Base-by-base conservation (phyloP, 1,140 invertebrate genomes). In the Drosophila nebulosa region DNA sequence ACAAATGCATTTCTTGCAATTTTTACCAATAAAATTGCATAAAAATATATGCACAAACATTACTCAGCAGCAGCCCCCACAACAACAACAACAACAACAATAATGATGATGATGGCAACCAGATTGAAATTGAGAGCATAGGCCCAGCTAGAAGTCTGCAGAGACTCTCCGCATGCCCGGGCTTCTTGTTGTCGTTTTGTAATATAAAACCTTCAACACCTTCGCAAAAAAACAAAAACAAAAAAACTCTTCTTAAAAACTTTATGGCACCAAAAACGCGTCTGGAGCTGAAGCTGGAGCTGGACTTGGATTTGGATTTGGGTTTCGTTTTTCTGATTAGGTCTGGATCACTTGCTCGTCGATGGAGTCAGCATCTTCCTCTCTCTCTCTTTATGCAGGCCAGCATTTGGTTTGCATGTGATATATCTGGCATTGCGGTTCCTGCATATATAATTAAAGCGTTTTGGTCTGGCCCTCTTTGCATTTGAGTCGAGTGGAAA, bases 361-460 rank as follows among this genome's bases (percentile, higher is more conserved):
- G 58, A 16, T 56, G 52, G 59, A 60, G 42, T 62, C n/a, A n/a
- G n/a, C n/a, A n/a, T n/a, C n/a, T n/a, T n/a, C n/a, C n/a, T n/a
- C n/a, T n/a, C n/a, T n/a, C n/a, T n/a, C n/a, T n/a, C n/a, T n/a
- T n/a, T n/a, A n/a, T n/a, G n/a, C n/a, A n/a, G n/a, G n/a, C n/a
- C n/a, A n/a, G n/a, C n/a, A n/a, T n/a, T n/a, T n/a, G n/a, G n/a
- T n/a, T 32, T 52, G 39, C 39, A 46, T 62, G 81, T 86, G 80
- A 86, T 85, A 85, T 86, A 85, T 85, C 80, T 80, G 77, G 58
- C 73, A 74, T 71, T 74, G 77, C 81, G 66, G 67, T 51, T 71
- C 66, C 64, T 85, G 81, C 81, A 86, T 85, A 85, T 85, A 86
- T 80, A 85, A 85, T 85, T 86, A 86, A 86, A 73, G 64, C 51